These are phyloP conservation scores for Passer montanus DNA, from an alignment of 2,113 vertebrate genomes.

Conservation along the genomic window DNA sequence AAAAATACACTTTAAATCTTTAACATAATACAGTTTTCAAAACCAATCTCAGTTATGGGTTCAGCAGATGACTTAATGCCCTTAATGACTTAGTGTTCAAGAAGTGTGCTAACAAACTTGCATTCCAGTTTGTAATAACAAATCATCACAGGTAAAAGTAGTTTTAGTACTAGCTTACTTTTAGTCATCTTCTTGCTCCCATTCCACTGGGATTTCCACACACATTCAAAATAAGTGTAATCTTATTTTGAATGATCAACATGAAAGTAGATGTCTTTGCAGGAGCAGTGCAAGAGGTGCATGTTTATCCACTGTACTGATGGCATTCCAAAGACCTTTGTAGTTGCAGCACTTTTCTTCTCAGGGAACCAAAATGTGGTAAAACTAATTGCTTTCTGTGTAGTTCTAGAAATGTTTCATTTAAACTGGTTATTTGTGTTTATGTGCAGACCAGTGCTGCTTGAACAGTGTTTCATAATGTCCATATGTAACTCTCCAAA, in stretches of 20 bases:
- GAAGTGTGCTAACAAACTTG: background rate
- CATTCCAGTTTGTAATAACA: background rate
- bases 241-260: background rate
- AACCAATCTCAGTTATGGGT: background rate
- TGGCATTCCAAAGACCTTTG: slow-evolving; percentile 49
- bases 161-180: background rate
- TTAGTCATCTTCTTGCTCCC: background rate
- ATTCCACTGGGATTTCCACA: background rate
- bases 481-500: background rate
- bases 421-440: background rate
- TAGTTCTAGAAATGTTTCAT: background rate
- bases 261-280: background rate
- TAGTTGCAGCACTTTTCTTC: slow-evolving; percentile 24
- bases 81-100: background rate
- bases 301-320: background rate
- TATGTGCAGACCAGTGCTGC: background rate
- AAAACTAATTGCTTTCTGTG: background rate
- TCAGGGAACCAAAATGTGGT: slow-evolving; percentile 58
- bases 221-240: background rate
- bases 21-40: background rate
- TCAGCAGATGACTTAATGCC: background rate
- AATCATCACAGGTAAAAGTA: background rate
- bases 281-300: background rate
- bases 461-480: background rate
- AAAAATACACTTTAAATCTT: slow-evolving; percentile 9